Percentiles rank a stretch among this genome's conserved stretches.
These are phyloP conservation scores for Falcunculus frontatus DNA, from an alignment of 2,113 vertebrate genomes.

Conservation along the genomic window DNA sequence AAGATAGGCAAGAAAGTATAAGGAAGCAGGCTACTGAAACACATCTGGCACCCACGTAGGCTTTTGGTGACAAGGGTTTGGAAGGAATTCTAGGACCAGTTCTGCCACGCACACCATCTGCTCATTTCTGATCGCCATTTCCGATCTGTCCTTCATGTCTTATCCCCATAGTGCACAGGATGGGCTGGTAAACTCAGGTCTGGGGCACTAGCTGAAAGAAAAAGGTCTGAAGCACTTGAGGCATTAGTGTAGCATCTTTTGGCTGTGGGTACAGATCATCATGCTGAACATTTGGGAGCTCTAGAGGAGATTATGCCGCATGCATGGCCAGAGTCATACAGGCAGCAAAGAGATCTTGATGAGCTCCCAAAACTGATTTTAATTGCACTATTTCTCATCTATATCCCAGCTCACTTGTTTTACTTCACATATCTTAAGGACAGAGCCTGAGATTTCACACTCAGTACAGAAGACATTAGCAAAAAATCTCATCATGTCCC, in stretches of 20 bases:
- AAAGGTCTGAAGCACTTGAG: background rate
- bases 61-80: background rate
- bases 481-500: background rate
- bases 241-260: background rate
- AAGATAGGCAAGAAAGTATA: background rate
- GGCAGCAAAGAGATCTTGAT: background rate
- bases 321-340: background rate
- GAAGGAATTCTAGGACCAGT: background rate
- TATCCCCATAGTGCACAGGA: background rate
- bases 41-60: background rate
- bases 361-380: background rate
- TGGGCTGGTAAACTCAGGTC: background rate
- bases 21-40: background rate
- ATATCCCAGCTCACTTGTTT: background rate
- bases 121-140: background rate
- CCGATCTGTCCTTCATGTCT: background rate
- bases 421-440: background rate
- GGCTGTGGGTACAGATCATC: background rate
- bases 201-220: background rate
- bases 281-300: background rate
- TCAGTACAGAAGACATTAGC: background rate
- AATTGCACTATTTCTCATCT: background rate
- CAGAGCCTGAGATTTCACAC: background rate
- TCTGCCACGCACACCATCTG: background rate
- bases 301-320: background rate